Percentiles rank a stretch among this genome's conserved stretches.
phyloP scores from a whole-genome alignment of 2,797 vertebrate species.

The Orestias chungarensis region DNA sequence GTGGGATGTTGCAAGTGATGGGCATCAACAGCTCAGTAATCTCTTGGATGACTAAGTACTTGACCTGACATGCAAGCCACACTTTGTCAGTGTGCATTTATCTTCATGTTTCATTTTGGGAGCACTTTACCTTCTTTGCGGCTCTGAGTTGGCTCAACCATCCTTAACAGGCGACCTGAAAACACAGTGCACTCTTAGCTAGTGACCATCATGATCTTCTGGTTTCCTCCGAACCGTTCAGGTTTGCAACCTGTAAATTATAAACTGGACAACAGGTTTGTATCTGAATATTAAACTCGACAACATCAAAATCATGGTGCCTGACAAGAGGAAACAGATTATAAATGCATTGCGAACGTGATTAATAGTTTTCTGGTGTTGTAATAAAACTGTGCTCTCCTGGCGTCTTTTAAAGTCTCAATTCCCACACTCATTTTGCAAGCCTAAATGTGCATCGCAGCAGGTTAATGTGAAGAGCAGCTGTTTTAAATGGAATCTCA shows the following conservation, averaged over 20 bases:
- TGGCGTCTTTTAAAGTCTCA: slow-evolving; percentile 41
- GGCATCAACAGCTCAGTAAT: too few species aligned
- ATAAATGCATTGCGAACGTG: slow-evolving; percentile 32
- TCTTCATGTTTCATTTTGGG: not conserved
- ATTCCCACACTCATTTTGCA: slow-evolving; percentile 47
- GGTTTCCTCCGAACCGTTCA: not conserved
- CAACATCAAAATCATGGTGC: slow-evolving; percentile 15
- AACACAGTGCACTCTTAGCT: not conserved
- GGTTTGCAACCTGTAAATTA: slow-evolving; percentile 20
- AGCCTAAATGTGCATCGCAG: slow-evolving; percentile 32
- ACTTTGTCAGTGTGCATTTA: too few species aligned
- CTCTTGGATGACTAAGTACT: too few species aligned
- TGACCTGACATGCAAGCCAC: too few species aligned
- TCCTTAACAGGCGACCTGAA: not conserved
- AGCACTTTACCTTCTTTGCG: not conserved
- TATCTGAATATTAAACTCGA: slow-evolving; percentile 26
- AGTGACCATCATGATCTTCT: slow-evolving; percentile 13
- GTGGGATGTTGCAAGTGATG: too few species aligned
- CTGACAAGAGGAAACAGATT: slow-evolving; percentile 26
- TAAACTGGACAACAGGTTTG: slow-evolving; percentile 11
- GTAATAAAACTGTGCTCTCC: slow-evolving; percentile 42
- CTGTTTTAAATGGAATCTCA: slow-evolving; percentile 46
- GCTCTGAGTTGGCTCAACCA: not conserved
- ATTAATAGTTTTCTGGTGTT: slow-evolving; percentile 48
- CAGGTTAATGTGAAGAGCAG: slow-evolving; percentile 36